Base-by-base conservation (phyloP, 2,797 vertebrate genomes). In the Ficedula albicollis region DNA sequence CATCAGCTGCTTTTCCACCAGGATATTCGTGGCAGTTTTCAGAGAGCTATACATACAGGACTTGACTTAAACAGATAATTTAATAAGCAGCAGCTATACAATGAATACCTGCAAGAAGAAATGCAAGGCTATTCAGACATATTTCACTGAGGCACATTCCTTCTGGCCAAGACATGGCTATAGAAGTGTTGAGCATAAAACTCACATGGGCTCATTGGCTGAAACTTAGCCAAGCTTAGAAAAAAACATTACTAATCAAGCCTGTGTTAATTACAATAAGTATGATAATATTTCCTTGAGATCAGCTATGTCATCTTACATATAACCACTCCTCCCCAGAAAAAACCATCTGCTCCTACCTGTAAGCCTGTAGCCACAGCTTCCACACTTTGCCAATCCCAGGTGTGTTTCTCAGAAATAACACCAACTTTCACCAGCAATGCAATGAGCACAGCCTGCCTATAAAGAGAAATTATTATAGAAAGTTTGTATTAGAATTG, bases 301-400 rank as follows among this genome's bases (percentile, higher is more conserved):
- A 68, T 75, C 46, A 89, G 41, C 21, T 66, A 20, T 2, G 3
- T 41, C 48, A 83, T 13, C n/a, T 60, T 30, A 38, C 14, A 46
- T 12, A 36, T 0, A 66, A 41, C 22, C 41, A 21, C 70, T 90
- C n/a, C 26, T 84, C 12, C 26, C 59, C n/a, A 48, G 16, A 66
- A 93, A 44, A 18, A 89, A 48, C 29, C 2, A 25, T 43, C 59
- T 51, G 51, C 34, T 78, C 93, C 91, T 95, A 99, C 99, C 98
- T 99, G 99, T 78, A 99, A 97, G 69, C 99, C 99, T 8, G 99
- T 99, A 58, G 99, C 99, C 82, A 99, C 99, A 87, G 98, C 99
- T 98, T 99, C 99, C 95, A 99, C 99, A 22, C 97, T 99, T 25
- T 99, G 96, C 99, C 99, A 99, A 67, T 99, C 99, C 99, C 99